A percentile compares a stretch with the other conserved stretches of the same genome.
These are phyloP conservation scores for Sebastes dallii DNA, from an alignment of 2,797 vertebrate species.

Conservation along the genomic window DNA sequence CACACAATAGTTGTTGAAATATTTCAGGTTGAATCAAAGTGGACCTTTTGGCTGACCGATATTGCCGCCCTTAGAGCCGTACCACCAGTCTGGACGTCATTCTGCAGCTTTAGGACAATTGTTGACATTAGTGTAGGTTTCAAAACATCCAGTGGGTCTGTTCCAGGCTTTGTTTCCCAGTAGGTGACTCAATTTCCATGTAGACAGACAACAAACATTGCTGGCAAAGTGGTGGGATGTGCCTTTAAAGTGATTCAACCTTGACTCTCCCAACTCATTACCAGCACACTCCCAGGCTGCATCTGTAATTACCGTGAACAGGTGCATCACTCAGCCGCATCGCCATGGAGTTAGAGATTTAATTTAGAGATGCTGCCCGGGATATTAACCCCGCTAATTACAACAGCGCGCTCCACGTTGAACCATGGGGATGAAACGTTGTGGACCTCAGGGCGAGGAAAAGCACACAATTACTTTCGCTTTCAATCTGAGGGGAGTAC, in stretches of 20 bases:
- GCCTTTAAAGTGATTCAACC: constrained; percentile 75
- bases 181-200: constrained; percentile 17
- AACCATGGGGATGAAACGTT: constrained; percentile 51
- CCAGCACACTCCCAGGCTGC: constrained; percentile 61
- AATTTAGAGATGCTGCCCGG: constrained; percentile 80
- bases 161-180: constrained; percentile 23
- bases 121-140: neutral
- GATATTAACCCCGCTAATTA: constrained; percentile 85
- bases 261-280: constrained; percentile 76
- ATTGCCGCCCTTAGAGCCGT: neutral
- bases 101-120: neutral
- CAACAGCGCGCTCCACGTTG: constrained; percentile 49
- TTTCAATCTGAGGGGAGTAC: constrained; percentile 54
- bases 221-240: constrained; percentile 51
- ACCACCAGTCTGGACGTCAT: neutral
- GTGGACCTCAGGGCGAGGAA: constrained; percentile 55
- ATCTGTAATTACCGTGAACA: constrained; percentile 79
- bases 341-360: constrained; percentile 75
- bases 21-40: neutral
- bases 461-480: constrained; percentile 67
- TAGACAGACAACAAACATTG: constrained; percentile 40
- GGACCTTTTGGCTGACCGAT: accelerated
- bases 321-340: constrained; percentile 77
- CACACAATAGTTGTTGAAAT: neutral
- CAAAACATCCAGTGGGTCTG: neutral